Conservation (phyloP, 2,797 vertebrate genomes). For the Gorsachius magnificus region DNA sequence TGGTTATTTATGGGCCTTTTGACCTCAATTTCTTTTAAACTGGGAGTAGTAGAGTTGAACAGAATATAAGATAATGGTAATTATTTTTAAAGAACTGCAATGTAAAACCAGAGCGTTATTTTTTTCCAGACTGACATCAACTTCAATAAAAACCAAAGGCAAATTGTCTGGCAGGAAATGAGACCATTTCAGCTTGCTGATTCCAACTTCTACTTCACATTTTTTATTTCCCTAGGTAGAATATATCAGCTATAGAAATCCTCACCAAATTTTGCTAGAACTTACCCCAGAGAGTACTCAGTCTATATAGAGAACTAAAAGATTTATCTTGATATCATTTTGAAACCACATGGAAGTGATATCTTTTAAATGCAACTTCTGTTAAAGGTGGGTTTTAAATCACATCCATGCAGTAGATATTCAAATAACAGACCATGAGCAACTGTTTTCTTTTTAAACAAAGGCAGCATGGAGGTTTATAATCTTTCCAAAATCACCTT, state of each 20-base stretch:
- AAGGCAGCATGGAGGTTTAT: neutral
- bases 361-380: neutral
- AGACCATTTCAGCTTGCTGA: neutral
- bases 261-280: conserved; percentile 15
- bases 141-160: conserved; percentile 20
- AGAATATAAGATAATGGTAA: conserved; percentile 4
- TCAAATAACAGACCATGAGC: neutral
- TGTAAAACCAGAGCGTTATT: conserved; percentile 10
- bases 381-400: conserved; percentile 2
- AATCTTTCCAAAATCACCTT: neutral
- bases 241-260: conserved; percentile 14
- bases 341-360: neutral
- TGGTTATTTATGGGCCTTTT: conserved; percentile 42
- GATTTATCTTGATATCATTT: neutral
- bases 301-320: neutral
- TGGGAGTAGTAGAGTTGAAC: neutral
- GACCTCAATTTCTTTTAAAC: conserved; percentile 37
- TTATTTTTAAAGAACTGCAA: conserved; percentile 45
- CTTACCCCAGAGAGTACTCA: neutral
- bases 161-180: conserved; percentile 40
- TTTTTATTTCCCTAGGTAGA: conserved; percentile 36
- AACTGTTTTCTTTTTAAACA: conserved; percentile 1
- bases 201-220: conserved; percentile 25
- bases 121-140: neutral
- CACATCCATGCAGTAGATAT: neutral